Base-by-base conservation (phyloP, 2,888 invertebrate species). In the Blera fallax region DNA sequence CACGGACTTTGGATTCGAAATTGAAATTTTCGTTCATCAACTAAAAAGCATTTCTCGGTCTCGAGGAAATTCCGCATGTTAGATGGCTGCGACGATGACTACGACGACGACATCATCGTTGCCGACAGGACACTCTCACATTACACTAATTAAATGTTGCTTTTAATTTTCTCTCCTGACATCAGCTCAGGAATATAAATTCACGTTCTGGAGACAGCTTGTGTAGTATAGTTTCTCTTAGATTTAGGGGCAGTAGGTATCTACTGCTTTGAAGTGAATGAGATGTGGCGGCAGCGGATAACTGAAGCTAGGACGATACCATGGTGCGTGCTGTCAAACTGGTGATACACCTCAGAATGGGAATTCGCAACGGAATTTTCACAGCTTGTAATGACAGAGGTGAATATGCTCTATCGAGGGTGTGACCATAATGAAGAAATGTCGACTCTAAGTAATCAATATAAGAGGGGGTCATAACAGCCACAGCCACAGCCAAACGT, bases 101-200 rank as follows among this genome's bases (percentile, higher is more conserved):
- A 67, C 52, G 56, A 77, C 65, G 67, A 79, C 83, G 69, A 79
- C 79, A 74, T 79, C 84, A 79, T 79, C 69, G 69, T 50, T 48
- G 79, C 52, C 80, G 80, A 80, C 84, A 84, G 84, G 84, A 80
- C 84, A 84, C 65, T 84, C 80, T 64, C 74, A 84, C 84, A 84
- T 84, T 80, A 80, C 84, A 84, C 80, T 84, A 84, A 84, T 80
- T 84, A 84, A 84, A 84, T 84, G 84, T 80, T 84, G 80, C 84
- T 84, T 84, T 84, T 84, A 80, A 84, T 84, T 84, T 70, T 84
- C 74, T 58, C 64, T 64, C 69, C 74, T 76, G 69, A 70, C 80
- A 74, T 70, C 70, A 65, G 67, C 54, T 76, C 50, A 62, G 58
- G 70, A 74, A 80, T 79, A 84, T 65, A 84, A 84, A 84, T 84